A percentile compares a stretch with the other conserved stretches of the same genome.
phyloP scores from a whole-genome alignment of 2,888 invertebrate species.

The Eupithecia dodoneata region DNA sequence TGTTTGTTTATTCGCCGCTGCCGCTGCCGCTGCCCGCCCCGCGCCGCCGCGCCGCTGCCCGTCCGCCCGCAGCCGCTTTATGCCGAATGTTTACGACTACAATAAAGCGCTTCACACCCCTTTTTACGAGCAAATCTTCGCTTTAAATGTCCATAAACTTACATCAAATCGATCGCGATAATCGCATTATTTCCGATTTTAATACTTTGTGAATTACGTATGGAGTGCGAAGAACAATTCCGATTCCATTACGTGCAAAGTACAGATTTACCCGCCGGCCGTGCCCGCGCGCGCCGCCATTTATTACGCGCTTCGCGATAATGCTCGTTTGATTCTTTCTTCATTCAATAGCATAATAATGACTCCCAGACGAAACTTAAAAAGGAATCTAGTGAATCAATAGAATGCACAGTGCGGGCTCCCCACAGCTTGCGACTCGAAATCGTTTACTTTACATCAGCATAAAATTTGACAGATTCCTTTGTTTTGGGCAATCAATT shows the following conservation, averaged over 20 bases:
- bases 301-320: slow-evolving; percentile 48
- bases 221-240: slow-evolving; percentile 32
- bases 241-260: slow-evolving; percentile 49
- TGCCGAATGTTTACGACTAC: slow-evolving; percentile 36
- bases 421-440: not conserved
- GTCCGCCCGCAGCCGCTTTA: slow-evolving; percentile 16
- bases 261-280: slow-evolving; percentile 51
- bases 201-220: slow-evolving; percentile 22
- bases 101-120: slow-evolving; percentile 30
- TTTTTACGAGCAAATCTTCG: slow-evolving; percentile 38
- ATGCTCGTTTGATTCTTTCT: slow-evolving; percentile 45
- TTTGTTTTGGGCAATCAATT: not conserved
- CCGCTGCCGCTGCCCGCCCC: not conserved
- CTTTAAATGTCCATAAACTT: slow-evolving; percentile 38
- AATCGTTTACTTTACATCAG: not conserved
- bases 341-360: slow-evolving; percentile 33
- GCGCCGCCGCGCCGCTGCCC: not conserved
- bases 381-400: not conserved
- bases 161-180: slow-evolving; percentile 40
- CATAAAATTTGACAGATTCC: not conserved
- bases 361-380: slow-evolving; percentile 29
- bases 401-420: not conserved
- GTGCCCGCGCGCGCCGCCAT: slow-evolving; percentile 37
- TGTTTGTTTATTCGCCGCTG: slow-evolving; percentile 8
- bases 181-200: slow-evolving; percentile 31